Percentiles rank a stretch among this genome's conserved stretches.
These are phyloP conservation scores for Hemibagrus wyckioides DNA, from an alignment of 2,113 vertebrate species.

Conservation along the genomic window DNA sequence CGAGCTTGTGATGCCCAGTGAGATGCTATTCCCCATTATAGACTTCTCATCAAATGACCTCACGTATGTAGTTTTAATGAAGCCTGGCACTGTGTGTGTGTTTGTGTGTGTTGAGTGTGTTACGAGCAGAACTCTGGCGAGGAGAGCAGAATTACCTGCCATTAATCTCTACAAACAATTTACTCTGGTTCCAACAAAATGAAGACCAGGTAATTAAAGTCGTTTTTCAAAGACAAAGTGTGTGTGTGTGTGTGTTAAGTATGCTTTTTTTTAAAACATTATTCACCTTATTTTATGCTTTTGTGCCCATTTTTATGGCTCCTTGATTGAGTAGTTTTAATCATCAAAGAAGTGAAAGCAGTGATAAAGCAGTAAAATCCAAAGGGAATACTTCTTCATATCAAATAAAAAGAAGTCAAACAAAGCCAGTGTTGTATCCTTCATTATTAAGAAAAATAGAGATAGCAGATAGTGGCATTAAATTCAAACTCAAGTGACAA, in stretches of 20 bases:
- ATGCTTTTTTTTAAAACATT: conserved; percentile 33
- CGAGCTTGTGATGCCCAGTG: not conserved
- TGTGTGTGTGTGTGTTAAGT: conserved; percentile 42
- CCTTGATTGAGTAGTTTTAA: conserved; percentile 7
- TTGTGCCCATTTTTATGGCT: not conserved
- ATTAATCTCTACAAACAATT: conserved; percentile 76
- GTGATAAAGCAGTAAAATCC: conserved; percentile 31
- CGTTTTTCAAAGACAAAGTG: conserved; percentile 62
- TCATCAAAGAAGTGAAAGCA: not conserved
- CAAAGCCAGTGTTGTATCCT: conserved; percentile 50
- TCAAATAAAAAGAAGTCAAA: conserved; percentile 43
- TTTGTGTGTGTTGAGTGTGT: conserved; percentile 18
- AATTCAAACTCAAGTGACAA: not conserved
- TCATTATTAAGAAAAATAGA: conserved; percentile 57
- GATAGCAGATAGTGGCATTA: conserved; percentile 23
- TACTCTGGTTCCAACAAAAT: conserved; percentile 65
- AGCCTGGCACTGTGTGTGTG: not conserved
- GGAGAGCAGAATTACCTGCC: conserved; percentile 64
- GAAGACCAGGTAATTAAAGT: conserved; percentile 68
- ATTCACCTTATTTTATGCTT: conserved; percentile 47
- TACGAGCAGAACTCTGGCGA: conserved; percentile 49
- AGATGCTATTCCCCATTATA: not conserved
- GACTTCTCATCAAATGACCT: not conserved
- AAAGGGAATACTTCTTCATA: conserved; percentile 49
- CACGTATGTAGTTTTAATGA: not conserved